These are phyloP conservation scores for Actinostola sp. DNA, from an alignment of 92 coral and sea anemone species.

Conservation along the genomic window DNA sequence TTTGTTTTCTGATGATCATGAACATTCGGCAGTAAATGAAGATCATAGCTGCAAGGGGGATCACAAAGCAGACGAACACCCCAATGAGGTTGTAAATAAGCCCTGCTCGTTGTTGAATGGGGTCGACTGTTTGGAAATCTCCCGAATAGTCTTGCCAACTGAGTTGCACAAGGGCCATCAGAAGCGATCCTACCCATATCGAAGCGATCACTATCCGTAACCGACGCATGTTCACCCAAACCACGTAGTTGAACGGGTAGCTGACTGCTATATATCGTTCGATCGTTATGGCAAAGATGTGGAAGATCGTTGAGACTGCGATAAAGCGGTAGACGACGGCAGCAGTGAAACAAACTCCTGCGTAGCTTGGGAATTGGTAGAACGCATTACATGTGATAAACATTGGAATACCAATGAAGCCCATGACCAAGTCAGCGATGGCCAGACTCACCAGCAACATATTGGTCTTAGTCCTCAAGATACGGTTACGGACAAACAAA, in stretches of 20 bases:
- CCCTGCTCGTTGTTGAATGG: constrained; percentile 44
- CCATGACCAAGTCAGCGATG: constrained; percentile 80
- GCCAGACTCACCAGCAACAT: constrained; percentile 68
- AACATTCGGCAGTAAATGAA: constrained; percentile 86
- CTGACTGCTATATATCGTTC: constrained; percentile 93
- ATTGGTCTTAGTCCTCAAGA: constrained; percentile 77
- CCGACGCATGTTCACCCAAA: constrained; percentile 77
- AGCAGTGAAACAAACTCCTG: constrained; percentile 74
- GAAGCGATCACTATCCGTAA: constrained; percentile 52
- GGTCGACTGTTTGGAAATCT: constrained; percentile 22
- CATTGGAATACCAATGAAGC: constrained; percentile 72
- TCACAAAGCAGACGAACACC: constrained; percentile 62
- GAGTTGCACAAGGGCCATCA: constrained; percentile 79
- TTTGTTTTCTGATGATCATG: constrained; percentile 76
- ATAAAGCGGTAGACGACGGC: constrained; percentile 80
- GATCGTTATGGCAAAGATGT: constrained; percentile 83
- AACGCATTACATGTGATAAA: constrained; percentile 69
- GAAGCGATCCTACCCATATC: constrained; percentile 78
- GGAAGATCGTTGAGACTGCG: constrained; percentile 95
- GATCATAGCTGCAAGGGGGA: constrained; percentile 77
- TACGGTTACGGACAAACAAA: constrained; percentile 62
- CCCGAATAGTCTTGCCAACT: constrained; percentile 66
- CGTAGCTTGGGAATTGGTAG: constrained; percentile 31
- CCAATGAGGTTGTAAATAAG: constrained; percentile 72
- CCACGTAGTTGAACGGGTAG: constrained; percentile 76